phyloP scores from a whole-genome alignment of 2,888 invertebrate genomes.

The Euplagia quadripunctaria region DNA sequence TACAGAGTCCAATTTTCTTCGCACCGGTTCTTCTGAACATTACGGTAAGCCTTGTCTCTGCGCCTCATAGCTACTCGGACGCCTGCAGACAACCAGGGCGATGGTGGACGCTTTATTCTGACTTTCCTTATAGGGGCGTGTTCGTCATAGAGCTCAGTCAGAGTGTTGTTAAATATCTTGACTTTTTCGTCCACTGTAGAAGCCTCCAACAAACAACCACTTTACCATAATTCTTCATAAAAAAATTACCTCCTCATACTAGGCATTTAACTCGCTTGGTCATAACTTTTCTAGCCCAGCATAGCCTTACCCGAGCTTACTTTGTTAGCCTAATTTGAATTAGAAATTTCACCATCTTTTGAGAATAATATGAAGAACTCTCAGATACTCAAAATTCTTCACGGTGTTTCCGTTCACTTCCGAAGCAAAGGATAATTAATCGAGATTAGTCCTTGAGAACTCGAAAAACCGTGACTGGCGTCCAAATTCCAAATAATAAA shows the following conservation, averaged over 20 bases:
- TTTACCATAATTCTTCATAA: too few relatives aligned
- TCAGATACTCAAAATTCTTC: not conserved
- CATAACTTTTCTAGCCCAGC: not conserved
- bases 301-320: not conserved
- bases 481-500: not conserved
- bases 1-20: too few relatives aligned
- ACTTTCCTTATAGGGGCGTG: too few relatives aligned
- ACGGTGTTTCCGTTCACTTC: not conserved
- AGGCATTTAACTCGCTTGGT: not conserved
- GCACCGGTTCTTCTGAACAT: too few relatives aligned
- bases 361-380: not conserved
- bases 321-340: not conserved
- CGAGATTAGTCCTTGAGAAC: not conserved
- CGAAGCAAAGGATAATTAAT: not conserved
- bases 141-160: too few relatives aligned
- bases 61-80: too few relatives aligned
- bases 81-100: too few relatives aligned
- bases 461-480: not conserved
- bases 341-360: not conserved
- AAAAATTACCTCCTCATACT: not conserved
- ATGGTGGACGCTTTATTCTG: too few relatives aligned
- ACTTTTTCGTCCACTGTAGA: too few relatives aligned
- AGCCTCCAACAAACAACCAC: too few relatives aligned
- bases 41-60: too few relatives aligned
- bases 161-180: too few relatives aligned